Conservation (phyloP, 1,140 invertebrate species). For the Micrasema minimum region DNA sequence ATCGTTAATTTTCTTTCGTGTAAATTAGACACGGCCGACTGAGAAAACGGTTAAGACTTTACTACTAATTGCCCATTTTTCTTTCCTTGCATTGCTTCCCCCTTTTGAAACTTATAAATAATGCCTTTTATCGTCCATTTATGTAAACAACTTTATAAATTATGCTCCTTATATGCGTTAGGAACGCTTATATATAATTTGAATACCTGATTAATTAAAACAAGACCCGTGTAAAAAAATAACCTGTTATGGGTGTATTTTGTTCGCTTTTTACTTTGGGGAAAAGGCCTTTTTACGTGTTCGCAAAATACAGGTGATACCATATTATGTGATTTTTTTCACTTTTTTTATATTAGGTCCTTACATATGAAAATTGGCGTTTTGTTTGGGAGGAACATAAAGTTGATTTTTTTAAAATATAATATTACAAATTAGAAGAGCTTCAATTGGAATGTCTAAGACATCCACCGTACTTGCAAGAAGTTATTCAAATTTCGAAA, state of each 20-base stretch:
- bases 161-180: background rate
- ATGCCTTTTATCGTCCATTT: constrained; percentile 28
- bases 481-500: too few relatives aligned
- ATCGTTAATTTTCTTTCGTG: background rate
- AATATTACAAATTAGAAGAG: too few relatives aligned
- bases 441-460: too few relatives aligned
- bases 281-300: background rate
- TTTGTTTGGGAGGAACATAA: too few relatives aligned
- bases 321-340: too few relatives aligned
- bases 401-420: too few relatives aligned
- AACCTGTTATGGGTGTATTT: background rate
- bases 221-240: too few relatives aligned
- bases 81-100: constrained; percentile 1
- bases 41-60: background rate
- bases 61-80: constrained; percentile 14
- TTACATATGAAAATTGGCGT: too few relatives aligned
- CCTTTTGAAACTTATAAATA: constrained; percentile 30
- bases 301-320: background rate
- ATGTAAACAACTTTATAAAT: constrained; percentile 41
- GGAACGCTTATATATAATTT: too few relatives aligned
- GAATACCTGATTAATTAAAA: too few relatives aligned
- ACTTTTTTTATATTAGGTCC: too few relatives aligned
- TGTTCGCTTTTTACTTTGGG: background rate
- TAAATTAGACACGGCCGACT: constrained; percentile 1
- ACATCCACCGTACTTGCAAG: too few relatives aligned